phyloP scores from a whole-genome alignment of 2,113 vertebrate species.

The Oceanodroma tethys region DNA sequence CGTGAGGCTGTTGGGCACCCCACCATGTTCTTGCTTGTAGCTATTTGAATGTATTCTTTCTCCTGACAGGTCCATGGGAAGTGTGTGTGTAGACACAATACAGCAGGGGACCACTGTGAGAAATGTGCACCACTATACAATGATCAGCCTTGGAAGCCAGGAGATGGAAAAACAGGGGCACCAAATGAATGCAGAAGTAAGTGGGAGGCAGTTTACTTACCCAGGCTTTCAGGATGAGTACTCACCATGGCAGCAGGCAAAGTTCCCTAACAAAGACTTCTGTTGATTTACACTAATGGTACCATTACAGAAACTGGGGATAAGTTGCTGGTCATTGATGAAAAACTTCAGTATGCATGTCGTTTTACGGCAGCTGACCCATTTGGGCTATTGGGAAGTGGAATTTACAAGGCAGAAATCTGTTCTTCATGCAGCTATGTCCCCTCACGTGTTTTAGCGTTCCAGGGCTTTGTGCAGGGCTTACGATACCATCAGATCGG shows the following conservation, averaged over 20 bases:
- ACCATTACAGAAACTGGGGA: background rate
- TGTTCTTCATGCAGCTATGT: background rate
- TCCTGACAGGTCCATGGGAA: constrained; percentile 76
- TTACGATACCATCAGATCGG: background rate
- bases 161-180: constrained; percentile 83
- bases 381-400: background rate
- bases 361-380: background rate
- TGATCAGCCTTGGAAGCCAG: constrained; percentile 84
- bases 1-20: background rate
- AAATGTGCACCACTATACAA: constrained; percentile 82
- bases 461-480: background rate
- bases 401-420: background rate
- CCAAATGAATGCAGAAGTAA: constrained; percentile 87
- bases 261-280: background rate
- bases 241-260: background rate
- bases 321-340: background rate
- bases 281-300: background rate
- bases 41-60: background rate
- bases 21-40: background rate
- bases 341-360: background rate
- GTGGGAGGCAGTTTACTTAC: background rate
- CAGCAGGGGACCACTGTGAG: constrained; percentile 86
- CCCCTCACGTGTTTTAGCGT: rapidly evolving
- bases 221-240: background rate
- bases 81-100: constrained; percentile 86